Evolutionary conservation across 2,888 invertebrate species (phyloP).

Genomic region (Salpingus planirostris): DNA sequence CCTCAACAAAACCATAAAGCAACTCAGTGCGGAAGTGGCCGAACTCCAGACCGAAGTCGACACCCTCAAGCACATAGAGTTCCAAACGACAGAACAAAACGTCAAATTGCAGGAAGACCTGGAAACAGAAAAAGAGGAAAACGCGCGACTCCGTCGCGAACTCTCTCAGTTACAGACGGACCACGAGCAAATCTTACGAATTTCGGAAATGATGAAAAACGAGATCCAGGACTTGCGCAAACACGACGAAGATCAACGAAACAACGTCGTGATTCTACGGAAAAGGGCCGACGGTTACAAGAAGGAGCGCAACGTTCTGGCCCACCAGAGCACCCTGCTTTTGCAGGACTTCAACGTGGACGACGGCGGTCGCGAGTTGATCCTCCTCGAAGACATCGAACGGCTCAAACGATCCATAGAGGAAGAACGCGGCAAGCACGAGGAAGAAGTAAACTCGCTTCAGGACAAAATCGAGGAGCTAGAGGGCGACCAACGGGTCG

Average conservation of each 20-base stretch:
- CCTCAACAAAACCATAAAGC: conserved; percentile 56
- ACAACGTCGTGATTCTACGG: conserved; percentile 18
- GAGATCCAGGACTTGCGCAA: conserved; percentile 54
- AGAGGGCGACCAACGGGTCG: conserved; percentile 57
- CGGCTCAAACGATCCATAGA: conserved; percentile 52
- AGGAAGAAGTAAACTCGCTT: conserved; percentile 49
- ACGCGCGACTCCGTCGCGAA: conserved; percentile 48
- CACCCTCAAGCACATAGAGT: conserved; percentile 56
- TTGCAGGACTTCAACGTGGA: conserved; percentile 51
- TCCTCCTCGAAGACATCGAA: conserved; percentile 55
- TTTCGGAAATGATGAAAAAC: conserved; percentile 56
- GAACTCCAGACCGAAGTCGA: conserved; percentile 58
- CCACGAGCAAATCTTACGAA: conserved; percentile 54
- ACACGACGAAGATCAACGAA: conserved; percentile 53
- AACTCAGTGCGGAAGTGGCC: conserved; percentile 56
- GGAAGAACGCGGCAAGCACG: conserved; percentile 49
- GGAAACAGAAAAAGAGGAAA: conserved; percentile 44
- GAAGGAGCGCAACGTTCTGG: conserved; percentile 54
- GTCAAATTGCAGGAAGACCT: conserved; percentile 50
- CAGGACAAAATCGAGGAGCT: conserved; percentile 58
- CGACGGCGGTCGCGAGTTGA: conserved; percentile 46
- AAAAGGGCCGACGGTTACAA: conserved; percentile 52
- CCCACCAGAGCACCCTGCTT: conserved; percentile 56
- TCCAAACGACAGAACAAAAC: conserved; percentile 60
- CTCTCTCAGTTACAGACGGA: conserved; percentile 43